These are phyloP conservation scores for Athrips mouffetella DNA, from an alignment of 2,888 invertebrate genomes.

Conservation along the genomic window DNA sequence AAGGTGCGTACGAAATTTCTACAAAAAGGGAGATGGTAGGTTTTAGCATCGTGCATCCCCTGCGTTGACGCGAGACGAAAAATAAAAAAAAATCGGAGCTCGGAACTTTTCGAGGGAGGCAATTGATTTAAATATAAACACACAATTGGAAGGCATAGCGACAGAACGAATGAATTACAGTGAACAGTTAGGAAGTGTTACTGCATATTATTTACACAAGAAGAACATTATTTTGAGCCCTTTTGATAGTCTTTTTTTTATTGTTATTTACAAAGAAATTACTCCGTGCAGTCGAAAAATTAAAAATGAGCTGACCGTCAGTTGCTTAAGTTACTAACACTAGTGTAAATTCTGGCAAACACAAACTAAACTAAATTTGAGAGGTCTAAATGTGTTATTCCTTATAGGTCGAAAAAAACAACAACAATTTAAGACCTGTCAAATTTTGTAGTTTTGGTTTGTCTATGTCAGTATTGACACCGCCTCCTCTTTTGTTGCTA, in stretches of 20 bases:
- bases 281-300: too few relatives aligned
- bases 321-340: too few relatives aligned
- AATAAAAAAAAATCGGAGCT: constrained; percentile 58
- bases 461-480: too few relatives aligned
- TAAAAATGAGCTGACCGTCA: too few relatives aligned
- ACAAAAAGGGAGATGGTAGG: constrained; percentile 59
- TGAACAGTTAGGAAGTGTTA: constrained; percentile 61
- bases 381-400: too few relatives aligned
- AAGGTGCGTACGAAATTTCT: constrained; percentile 34
- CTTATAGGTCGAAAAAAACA: too few relatives aligned
- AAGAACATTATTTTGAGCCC: constrained; percentile 32
- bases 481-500: too few relatives aligned
- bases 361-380: too few relatives aligned
- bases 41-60: constrained; percentile 78
- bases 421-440: too few relatives aligned
- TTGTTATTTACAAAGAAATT: too few relatives aligned
- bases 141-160: constrained; percentile 51
- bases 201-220: constrained; percentile 56
- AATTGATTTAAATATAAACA: constrained; percentile 60
- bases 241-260: constrained; percentile 36
- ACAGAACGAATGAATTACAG: constrained; percentile 65
- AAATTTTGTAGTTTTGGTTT: too few relatives aligned
- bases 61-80: constrained; percentile 68
- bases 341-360: too few relatives aligned
- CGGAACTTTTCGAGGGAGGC: constrained; percentile 75